Conservation (phyloP, 1,140 invertebrate species). For the Ganaspis sp. region DNA sequence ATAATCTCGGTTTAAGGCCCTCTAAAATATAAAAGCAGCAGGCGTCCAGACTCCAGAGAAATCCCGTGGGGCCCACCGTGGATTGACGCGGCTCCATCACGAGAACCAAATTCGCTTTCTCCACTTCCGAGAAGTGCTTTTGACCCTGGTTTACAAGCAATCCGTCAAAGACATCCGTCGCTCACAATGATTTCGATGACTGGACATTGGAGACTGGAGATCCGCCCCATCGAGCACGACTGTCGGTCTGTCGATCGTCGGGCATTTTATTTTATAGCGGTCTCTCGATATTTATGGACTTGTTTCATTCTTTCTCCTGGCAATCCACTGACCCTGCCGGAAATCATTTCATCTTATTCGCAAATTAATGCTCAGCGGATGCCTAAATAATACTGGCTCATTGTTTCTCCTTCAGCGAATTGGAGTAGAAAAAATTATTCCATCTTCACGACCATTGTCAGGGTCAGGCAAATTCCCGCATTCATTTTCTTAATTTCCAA, state of each 20-base stretch:
- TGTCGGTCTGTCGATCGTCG: constrained; percentile 20
- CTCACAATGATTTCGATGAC: constrained; percentile 50
- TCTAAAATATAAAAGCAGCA: constrained; percentile 28
- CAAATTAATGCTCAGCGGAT: constrained; percentile 15
- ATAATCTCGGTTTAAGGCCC: constrained; percentile 26
- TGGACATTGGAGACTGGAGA: constrained; percentile 31
- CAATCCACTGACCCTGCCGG: not conserved
- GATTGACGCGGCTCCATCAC: constrained; percentile 24
- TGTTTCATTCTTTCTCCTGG: not conserved
- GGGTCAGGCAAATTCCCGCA: not conserved
- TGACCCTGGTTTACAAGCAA: constrained; percentile 59
- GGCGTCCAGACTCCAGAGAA: constrained; percentile 32
- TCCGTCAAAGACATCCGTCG: constrained; percentile 63
- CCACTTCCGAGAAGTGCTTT: constrained; percentile 52
- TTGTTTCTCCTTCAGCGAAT: not conserved
- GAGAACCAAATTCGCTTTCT: constrained; percentile 58
- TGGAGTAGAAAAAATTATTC: not conserved
- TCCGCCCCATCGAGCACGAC: constrained; percentile 57
- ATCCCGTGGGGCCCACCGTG: constrained; percentile 16
- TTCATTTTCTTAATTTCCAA: too few relatives aligned
- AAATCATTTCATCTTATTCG: constrained; percentile 4
- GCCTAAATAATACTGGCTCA: not conserved
- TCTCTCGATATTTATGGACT: constrained; percentile 48
- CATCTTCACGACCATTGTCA: too few relatives aligned
- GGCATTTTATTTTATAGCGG: constrained; percentile 52